Evolutionary conservation across 2,113 vertebrate species (phyloP).

Genomic region (Ellobius talpinus): DNA sequence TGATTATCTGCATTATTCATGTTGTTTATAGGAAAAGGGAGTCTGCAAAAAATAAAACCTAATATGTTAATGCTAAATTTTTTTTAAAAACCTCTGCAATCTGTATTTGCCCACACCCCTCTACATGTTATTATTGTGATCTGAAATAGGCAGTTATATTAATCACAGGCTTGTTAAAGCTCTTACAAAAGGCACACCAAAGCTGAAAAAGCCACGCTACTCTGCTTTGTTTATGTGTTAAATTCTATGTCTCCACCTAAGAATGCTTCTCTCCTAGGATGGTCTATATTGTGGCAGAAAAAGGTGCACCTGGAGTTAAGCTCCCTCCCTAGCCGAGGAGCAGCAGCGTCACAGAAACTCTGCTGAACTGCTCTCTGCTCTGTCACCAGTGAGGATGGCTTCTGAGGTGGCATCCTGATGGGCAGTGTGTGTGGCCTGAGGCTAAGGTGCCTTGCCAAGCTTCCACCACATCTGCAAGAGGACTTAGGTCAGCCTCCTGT

Average conservation of each 20-base stretch:
- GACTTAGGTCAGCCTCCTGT: background rate
- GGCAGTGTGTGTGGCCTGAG: rapidly evolving
- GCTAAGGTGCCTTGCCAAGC: background rate
- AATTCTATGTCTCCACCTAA: background rate
- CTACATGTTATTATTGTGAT: background rate
- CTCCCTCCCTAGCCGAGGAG: background rate
- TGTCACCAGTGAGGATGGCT: no score
- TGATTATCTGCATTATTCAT: conserved; percentile 26
- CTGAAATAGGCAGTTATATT: conserved; percentile 2
- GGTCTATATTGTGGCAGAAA: background rate
- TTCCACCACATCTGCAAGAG: background rate
- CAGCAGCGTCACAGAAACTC: background rate
- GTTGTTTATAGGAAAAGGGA: background rate
- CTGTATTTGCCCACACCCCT: background rate
- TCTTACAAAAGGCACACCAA: background rate
- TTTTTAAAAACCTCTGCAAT: background rate
- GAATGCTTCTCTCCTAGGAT: background rate
- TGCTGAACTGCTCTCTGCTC: background rate
- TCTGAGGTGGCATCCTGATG: background rate
- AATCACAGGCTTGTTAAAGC: background rate
- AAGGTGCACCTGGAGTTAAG: background rate
- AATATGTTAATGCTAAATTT: background rate
- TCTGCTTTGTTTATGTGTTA: conserved; percentile 4
- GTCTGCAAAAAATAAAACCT: background rate
- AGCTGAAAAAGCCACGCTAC: background rate